These are phyloP conservation scores for Chaetura pelagica DNA, from an alignment of 2,113 vertebrate genomes.

Conservation along the genomic window DNA sequence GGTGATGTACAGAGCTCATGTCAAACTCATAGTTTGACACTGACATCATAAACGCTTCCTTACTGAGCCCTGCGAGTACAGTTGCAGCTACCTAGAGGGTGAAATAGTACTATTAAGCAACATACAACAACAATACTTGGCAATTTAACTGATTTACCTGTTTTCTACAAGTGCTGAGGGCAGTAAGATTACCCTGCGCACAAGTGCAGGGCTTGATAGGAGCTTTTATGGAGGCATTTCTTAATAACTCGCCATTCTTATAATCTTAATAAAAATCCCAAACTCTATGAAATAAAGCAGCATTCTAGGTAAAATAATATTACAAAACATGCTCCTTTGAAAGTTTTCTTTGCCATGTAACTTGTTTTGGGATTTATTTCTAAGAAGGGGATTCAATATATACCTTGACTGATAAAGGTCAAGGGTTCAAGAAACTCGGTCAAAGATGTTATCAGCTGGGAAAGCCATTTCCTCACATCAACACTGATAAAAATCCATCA, in stretches of 20 bases:
- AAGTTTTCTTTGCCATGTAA: background rate
- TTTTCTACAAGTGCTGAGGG: conserved; percentile 11
- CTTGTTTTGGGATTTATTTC: conserved; percentile 55
- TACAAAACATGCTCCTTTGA: background rate
- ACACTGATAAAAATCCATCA: conserved; percentile 75
- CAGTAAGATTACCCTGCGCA: background rate
- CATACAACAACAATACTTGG: background rate
- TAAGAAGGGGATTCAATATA: conserved; percentile 62
- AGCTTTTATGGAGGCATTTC: background rate
- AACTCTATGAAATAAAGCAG: background rate
- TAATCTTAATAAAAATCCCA: background rate
- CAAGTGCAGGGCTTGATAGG: background rate
- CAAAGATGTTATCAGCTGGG: conserved; percentile 82
- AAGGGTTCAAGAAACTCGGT: conserved; percentile 80
- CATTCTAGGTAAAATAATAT: background rate
- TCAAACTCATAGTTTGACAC: background rate
- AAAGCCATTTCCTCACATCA: conserved; percentile 81
- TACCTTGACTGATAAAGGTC: conserved; percentile 73
- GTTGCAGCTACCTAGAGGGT: conserved; percentile 4
- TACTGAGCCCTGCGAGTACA: background rate
- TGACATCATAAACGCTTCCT: background rate
- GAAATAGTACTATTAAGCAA: conserved; percentile 6
- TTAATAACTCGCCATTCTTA: conserved; percentile 3
- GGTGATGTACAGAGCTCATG: background rate
- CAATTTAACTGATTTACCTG: conserved; percentile 44